phyloP scores from a whole-genome alignment of 1,140 invertebrate genomes.

The Melipona quadrifasciata region DNA sequence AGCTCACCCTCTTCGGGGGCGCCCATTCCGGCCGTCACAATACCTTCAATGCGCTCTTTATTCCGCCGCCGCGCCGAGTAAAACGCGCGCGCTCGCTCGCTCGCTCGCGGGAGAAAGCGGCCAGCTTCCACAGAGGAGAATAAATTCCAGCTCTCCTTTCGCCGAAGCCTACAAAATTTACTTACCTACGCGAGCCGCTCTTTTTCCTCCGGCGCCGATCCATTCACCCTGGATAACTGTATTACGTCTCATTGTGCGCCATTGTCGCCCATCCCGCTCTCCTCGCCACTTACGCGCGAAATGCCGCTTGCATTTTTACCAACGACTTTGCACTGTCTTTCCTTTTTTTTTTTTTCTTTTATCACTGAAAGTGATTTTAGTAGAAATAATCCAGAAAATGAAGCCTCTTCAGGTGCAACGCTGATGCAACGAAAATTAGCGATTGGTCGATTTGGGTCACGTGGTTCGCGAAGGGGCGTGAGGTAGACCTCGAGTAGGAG shows the following conservation, averaged over 20 bases:
- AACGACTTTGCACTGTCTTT: neutral
- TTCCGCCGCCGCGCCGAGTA: constrained; percentile 49
- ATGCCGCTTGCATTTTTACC: constrained; percentile 9
- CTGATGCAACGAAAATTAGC: too few species aligned
- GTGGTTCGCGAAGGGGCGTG: too few species aligned
- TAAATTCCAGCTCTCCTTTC: constrained; percentile 49
- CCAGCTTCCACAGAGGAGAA: constrained; percentile 28
- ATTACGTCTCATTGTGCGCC: constrained; percentile 67
- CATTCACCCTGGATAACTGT: constrained; percentile 73
- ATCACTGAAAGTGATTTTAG: too few species aligned
- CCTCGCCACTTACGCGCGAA: constrained; percentile 17
- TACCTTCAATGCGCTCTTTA: constrained; percentile 73
- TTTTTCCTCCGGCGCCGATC: constrained; percentile 52
- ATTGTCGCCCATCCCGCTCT: constrained; percentile 21
- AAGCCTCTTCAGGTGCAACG: too few species aligned
- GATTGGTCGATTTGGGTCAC: too few species aligned
- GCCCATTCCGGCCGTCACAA: constrained; percentile 71
- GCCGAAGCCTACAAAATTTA: constrained; percentile 77
- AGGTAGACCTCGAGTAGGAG: too few species aligned
- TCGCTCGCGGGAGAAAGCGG: constrained; percentile 20
- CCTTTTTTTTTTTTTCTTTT: neutral
- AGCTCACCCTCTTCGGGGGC: constrained; percentile 69
- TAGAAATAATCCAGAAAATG: too few species aligned
- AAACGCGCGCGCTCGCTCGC: constrained; percentile 29
- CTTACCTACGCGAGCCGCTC: constrained; percentile 69